Percentiles rank a stretch among this genome's conserved stretches.
These are phyloP conservation scores for Arctopsyche grandis DNA, from an alignment of 1,140 invertebrate genomes.

Conservation along the genomic window DNA sequence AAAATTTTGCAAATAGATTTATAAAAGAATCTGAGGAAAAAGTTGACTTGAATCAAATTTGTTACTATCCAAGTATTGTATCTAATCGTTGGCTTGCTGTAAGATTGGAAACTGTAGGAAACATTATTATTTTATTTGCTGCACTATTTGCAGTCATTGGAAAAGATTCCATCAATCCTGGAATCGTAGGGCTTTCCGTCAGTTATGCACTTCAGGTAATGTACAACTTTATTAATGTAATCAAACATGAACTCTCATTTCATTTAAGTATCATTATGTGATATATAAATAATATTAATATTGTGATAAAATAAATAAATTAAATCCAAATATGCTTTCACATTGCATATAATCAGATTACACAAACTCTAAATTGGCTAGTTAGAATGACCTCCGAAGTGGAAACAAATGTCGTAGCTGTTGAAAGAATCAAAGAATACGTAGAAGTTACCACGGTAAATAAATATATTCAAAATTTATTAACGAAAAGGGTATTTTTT, in stretches of 20 bases:
- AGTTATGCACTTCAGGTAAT: slow-evolving; percentile 87
- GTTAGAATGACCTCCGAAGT: slow-evolving; percentile 97
- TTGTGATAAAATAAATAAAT: neutral
- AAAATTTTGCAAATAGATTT: slow-evolving; percentile 68
- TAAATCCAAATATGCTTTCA: neutral
- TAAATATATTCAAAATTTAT: neutral
- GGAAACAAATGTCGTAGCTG: slow-evolving; percentile 97
- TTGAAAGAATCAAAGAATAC: slow-evolving; percentile 97
- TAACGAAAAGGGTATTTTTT: neutral
- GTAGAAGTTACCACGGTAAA: slow-evolving; percentile 78
- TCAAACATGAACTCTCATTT: too few relatives aligned
- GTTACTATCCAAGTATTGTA: slow-evolving; percentile 88
- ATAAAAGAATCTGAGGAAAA: slow-evolving; percentile 83
- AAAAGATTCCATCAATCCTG: slow-evolving; percentile 75
- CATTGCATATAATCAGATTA: slow-evolving; percentile 72
- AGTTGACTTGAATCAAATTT: slow-evolving; percentile 90
- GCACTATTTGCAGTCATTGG: slow-evolving; percentile 87
- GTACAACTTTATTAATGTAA: slow-evolving; percentile 25
- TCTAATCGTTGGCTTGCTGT: slow-evolving; percentile 93
- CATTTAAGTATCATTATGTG: too few relatives aligned
- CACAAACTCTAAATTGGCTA: slow-evolving; percentile 95
- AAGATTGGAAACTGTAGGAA: slow-evolving; percentile 91
- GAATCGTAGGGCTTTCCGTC: slow-evolving; percentile 88
- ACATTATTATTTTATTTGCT: slow-evolving; percentile 90
- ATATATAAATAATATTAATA: neutral